These are phyloP conservation scores for Matsumyia berberina DNA, from an alignment of 2,888 invertebrate genomes.

Conservation along the genomic window DNA sequence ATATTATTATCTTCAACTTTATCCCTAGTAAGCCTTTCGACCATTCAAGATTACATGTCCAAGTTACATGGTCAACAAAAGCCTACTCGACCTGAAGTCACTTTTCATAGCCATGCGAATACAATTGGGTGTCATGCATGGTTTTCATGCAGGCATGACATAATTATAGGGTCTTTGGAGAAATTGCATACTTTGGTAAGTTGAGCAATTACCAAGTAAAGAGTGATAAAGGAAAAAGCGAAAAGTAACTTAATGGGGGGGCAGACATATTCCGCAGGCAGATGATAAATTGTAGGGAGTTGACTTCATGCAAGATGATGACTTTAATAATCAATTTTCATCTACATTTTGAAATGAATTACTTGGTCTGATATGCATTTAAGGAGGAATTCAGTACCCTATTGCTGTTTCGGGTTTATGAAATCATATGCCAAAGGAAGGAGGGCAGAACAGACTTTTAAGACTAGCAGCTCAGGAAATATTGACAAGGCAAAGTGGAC, in stretches of 20 bases:
- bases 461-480: too few species aligned
- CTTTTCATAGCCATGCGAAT: constrained; percentile 8
- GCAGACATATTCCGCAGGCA: not conserved
- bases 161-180: constrained; percentile 18
- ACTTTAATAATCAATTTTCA: too few species aligned
- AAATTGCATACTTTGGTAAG: constrained; percentile 3
- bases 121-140: constrained; percentile 33
- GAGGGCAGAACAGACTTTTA: too few species aligned
- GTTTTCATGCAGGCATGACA: not conserved
- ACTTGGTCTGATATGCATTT: too few species aligned
- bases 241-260: not conserved
- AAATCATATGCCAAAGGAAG: too few species aligned
- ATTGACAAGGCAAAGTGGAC: too few species aligned
- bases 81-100: not conserved
- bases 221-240: not conserved
- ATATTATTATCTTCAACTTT: too few species aligned
- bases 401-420: too few species aligned
- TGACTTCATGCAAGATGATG: not conserved
- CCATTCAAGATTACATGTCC: not conserved
- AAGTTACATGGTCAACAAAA: constrained; percentile 14
- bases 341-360: too few species aligned
- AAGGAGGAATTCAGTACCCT: too few species aligned
- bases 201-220: constrained; percentile 18
- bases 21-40: too few species aligned
- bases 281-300: not conserved